Evolutionary conservation across 2,888 invertebrate species (phyloP).

Genomic region (Ormyrus labotus): DNA sequence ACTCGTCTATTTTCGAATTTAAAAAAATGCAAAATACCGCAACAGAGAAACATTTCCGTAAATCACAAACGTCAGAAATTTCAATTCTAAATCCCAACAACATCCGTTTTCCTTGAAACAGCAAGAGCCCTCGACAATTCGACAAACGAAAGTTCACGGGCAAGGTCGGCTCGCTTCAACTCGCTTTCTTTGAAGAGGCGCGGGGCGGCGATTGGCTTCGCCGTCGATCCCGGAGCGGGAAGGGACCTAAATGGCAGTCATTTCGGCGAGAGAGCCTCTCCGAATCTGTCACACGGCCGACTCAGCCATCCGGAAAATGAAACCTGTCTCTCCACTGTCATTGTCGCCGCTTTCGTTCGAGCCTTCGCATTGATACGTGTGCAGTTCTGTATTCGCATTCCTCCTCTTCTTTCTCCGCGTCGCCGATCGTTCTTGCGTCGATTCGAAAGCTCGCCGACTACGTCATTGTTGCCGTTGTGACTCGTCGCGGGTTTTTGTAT

Average conservation of each 20-base stretch:
- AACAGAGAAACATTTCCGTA: no score
- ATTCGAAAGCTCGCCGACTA: slow-evolving; percentile 24
- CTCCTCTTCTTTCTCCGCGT: not conserved
- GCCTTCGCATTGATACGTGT: no score
- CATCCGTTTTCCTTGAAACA: no score
- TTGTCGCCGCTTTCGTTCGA: slow-evolving; percentile 17
- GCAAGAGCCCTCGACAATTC: no score
- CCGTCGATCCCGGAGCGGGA: no score
- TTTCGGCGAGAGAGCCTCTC: slow-evolving; percentile 60
- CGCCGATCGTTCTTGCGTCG: not conserved
- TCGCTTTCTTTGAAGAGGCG: not conserved
- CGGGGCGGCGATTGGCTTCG: not conserved
- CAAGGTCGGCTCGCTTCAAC: slow-evolving; percentile 19
- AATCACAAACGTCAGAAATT: no score
- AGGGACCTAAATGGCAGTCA: slow-evolving; percentile 57
- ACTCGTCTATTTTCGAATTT: no score
- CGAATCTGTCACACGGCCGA: slow-evolving; percentile 57
- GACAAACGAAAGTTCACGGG: slow-evolving; percentile 30
- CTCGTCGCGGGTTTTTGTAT: no score
- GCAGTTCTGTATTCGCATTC: not conserved
- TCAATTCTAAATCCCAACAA: no score
- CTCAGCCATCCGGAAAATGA: slow-evolving; percentile 53
- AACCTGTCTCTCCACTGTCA: slow-evolving; percentile 30
- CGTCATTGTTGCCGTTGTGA: no score
- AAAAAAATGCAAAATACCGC: no score